Percentiles rank a stretch among this genome's conserved stretches.
These are phyloP conservation scores for Acestrorhynchus altus DNA, from an alignment of 2,797 vertebrate species.

Conservation along the genomic window DNA sequence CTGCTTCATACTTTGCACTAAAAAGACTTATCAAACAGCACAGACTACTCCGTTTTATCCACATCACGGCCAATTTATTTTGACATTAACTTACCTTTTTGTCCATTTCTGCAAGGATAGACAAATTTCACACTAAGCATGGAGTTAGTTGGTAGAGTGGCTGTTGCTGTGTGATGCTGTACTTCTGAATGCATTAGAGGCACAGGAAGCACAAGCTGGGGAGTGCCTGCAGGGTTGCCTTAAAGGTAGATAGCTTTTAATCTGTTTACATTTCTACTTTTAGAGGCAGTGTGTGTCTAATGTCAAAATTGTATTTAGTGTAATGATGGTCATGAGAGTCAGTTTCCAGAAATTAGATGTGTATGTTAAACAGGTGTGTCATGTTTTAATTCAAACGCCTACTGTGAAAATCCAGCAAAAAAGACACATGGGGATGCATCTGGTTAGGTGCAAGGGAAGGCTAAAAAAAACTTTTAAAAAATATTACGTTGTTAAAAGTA, in stretches of 20 bases:
- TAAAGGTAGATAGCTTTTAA: background rate
- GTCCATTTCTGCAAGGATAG: constrained; percentile 41
- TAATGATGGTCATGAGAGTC: too few relatives aligned
- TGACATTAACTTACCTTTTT: constrained; percentile 39
- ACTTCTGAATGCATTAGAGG: constrained; percentile 6
- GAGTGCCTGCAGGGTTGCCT: background rate
- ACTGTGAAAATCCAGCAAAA: too few relatives aligned
- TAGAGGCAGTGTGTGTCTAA: background rate
- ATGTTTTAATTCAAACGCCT: too few relatives aligned
- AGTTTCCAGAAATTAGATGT: too few relatives aligned
- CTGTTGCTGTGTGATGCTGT: constrained; percentile 4
- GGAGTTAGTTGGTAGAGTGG: background rate
- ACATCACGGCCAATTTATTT: constrained; percentile 31
- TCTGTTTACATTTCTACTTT: background rate
- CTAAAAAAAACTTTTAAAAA: too few relatives aligned
- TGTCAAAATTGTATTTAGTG: background rate
- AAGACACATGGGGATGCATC: too few relatives aligned
- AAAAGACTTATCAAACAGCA: constrained; percentile 33
- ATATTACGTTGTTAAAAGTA: too few relatives aligned
- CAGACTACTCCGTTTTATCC: constrained; percentile 46
- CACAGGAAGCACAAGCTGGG: constrained; percentile 2
- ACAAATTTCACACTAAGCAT: constrained; percentile 19
- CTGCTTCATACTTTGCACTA: constrained; percentile 24
- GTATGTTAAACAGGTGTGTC: too few relatives aligned
- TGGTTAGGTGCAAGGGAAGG: too few relatives aligned